Conservation (phyloP, 2,113 vertebrate genomes). For the Nansenia antarctica region DNA sequence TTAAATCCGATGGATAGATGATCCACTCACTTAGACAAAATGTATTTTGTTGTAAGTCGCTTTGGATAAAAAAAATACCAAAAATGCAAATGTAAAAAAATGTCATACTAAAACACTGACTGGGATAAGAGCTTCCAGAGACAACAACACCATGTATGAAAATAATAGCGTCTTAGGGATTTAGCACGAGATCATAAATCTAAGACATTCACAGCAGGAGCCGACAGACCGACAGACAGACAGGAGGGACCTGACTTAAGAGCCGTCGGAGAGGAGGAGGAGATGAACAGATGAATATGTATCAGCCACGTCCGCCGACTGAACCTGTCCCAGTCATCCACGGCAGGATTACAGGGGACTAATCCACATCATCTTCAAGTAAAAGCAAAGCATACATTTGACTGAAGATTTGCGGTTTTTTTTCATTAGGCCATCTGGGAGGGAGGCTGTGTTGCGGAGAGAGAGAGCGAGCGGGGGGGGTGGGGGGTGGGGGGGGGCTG, state of each 20-base stretch:
- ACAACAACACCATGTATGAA: no score
- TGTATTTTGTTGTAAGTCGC: no score
- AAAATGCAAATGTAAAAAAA: no score
- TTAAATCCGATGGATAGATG: no score
- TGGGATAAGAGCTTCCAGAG: no score
- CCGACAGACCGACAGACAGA: background rate
- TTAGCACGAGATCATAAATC: background rate
- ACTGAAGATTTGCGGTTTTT: constrained; percentile 35
- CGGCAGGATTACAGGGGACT: constrained; percentile 34
- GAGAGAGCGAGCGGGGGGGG: no score
- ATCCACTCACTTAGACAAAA: no score
- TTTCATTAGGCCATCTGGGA: background rate
- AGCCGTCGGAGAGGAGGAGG: constrained; percentile 8
- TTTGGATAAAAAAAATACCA: no score
- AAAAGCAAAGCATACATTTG: constrained; percentile 34
- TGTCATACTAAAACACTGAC: no score
- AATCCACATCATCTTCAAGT: constrained; percentile 48
- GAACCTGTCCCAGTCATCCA: constrained; percentile 44
- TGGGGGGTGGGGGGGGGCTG: no score
- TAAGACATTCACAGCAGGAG: background rate
- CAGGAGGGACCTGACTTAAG: constrained; percentile 24
- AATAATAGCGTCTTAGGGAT: no score
- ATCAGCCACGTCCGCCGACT: constrained; percentile 45
- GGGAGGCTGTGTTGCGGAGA: background rate
- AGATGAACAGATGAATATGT: constrained; percentile 44